phyloP scores from a whole-genome alignment of 2,113 vertebrate species.

The Gracilinanus agilis region DNA sequence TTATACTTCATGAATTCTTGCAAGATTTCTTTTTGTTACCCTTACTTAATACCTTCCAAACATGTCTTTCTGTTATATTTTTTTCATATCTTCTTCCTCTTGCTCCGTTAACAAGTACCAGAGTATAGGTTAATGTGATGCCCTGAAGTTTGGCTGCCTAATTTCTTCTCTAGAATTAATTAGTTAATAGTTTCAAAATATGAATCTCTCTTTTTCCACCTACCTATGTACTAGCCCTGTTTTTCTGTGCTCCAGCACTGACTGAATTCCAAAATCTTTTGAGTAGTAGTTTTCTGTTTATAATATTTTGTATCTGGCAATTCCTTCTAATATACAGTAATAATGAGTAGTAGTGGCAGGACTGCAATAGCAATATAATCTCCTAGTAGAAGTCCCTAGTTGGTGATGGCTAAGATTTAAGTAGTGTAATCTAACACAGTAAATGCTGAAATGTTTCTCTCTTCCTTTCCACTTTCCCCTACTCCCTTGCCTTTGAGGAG shows the following conservation, averaged over 20 bases:
- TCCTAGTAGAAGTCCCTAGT: neutral
- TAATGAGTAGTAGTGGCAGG: conserved; percentile 7
- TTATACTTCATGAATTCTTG: neutral
- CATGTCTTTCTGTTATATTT: neutral
- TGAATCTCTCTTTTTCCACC: neutral
- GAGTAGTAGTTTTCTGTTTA: neutral
- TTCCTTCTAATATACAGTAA: conserved; percentile 35
- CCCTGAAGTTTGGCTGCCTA: neutral
- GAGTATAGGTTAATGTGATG: neutral
- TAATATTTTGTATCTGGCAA: neutral
- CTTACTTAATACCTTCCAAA: neutral
- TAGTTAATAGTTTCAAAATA: neutral
- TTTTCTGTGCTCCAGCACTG: neutral
- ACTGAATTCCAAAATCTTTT: neutral
- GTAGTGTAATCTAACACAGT: neutral
- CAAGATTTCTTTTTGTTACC: neutral
- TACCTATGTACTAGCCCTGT: neutral
- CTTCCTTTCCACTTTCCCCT: conserved; percentile 54
- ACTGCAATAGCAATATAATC: neutral
- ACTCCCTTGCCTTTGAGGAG: conserved; percentile 25
- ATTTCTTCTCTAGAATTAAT: conserved; percentile 15
- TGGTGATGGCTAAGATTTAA: conserved; percentile 36
- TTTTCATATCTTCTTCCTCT: neutral
- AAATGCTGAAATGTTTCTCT: neutral
- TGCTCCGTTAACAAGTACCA: neutral